These are phyloP conservation scores for Acrossocheilus wenchowensis DNA, from an alignment of 2,797 vertebrate species.

Conservation along the genomic window DNA sequence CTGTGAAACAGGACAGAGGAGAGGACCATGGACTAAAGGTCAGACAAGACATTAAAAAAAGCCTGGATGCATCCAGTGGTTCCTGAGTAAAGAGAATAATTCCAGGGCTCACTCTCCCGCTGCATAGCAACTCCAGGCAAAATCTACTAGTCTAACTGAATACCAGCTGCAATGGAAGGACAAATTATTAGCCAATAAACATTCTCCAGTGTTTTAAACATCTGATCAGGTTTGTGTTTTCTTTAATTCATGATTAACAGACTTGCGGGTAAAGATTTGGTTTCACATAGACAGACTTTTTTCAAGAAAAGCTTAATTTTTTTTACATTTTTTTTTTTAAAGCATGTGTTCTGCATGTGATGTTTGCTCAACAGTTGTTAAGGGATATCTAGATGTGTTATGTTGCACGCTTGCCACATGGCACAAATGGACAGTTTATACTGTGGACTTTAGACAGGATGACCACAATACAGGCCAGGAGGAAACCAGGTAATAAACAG, in stretches of 20 bases:
- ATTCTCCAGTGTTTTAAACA: constrained; percentile 40
- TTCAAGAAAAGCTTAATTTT: not conserved
- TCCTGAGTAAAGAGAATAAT: constrained; percentile 50
- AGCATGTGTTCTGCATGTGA: not conserved
- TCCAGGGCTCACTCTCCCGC: constrained; percentile 43
- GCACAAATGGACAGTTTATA: not conserved
- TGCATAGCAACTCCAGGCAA: constrained; percentile 27
- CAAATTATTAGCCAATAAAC: constrained; percentile 68
- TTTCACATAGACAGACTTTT: not conserved
- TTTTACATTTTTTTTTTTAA: too few relatives aligned
- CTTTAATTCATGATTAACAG: not conserved
- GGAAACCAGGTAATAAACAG: constrained; percentile 34
- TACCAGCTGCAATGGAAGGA: constrained; percentile 59
- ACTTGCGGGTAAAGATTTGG: not conserved
- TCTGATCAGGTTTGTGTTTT: not conserved
- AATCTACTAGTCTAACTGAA: constrained; percentile 2
- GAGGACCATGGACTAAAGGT: constrained; percentile 22
- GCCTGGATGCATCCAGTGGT: not conserved
- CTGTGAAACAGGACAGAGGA: constrained; percentile 5
- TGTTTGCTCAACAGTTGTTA: not conserved
- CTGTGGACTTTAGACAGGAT: constrained; percentile 2
- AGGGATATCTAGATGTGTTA: not conserved
- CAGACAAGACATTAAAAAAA: not conserved
- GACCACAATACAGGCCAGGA: not conserved
- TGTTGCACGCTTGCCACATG: not conserved